Percentiles rank a stretch among this genome's conserved stretches.
phyloP scores from a whole-genome alignment of 2,113 vertebrate genomes.

The Piaya cayana region DNA sequence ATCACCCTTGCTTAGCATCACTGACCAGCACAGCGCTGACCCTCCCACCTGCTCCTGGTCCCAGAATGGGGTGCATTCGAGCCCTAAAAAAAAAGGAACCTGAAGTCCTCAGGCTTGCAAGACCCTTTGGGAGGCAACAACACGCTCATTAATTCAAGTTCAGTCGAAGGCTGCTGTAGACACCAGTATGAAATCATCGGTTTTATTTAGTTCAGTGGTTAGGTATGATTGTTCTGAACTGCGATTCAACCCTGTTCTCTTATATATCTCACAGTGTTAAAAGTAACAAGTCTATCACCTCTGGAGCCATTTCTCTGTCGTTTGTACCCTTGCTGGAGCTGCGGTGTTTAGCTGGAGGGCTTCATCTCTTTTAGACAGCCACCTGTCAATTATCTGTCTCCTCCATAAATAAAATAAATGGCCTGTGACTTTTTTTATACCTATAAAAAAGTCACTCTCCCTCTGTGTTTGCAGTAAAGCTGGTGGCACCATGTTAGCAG shows the following conservation, averaged over 20 bases:
- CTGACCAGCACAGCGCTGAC: not conserved
- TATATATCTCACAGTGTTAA: not conserved
- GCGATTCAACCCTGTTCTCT: conserved; percentile 2
- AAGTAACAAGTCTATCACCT: conserved; percentile 63
- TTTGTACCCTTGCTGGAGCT: not conserved
- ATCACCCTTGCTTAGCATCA: not conserved
- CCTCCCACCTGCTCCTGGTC: not conserved
- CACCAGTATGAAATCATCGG: not conserved
- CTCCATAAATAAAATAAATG: not conserved
- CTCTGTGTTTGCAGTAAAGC: not conserved
- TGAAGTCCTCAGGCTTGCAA: not conserved
- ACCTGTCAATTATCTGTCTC: conserved; percentile 22
- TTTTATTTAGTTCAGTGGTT: conserved; percentile 17
- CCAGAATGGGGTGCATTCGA: not conserved
- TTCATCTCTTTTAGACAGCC: conserved; percentile 57
- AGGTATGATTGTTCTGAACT: conserved; percentile 7
- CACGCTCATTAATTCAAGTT: not conserved
- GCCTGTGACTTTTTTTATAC: not conserved
- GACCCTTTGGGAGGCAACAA: not conserved
- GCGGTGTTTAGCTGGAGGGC: conserved; percentile 31
- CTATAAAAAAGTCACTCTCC: not conserved
- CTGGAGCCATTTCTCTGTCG: conserved; percentile 12
- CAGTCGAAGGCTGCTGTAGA: not conserved
- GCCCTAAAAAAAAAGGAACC: not conserved
- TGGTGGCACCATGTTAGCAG: not conserved